These are phyloP conservation scores for Trichonephila inaurata DNA, from an alignment of 1,140 invertebrate species.

Conservation along the genomic window DNA sequence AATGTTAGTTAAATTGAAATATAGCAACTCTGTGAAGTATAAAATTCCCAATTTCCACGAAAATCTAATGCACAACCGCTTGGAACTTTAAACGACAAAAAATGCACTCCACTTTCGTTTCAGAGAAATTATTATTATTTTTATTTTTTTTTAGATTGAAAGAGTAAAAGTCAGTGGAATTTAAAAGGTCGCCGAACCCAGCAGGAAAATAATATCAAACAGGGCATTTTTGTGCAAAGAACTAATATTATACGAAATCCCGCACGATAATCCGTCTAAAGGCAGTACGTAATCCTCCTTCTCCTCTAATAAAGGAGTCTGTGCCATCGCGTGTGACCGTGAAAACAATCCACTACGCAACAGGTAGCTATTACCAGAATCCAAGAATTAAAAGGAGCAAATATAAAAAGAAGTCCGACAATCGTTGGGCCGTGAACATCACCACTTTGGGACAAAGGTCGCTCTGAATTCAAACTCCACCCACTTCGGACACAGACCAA, in stretches of 20 bases:
- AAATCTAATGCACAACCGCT: too few relatives aligned
- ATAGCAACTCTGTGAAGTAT: too few relatives aligned
- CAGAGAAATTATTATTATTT: neutral
- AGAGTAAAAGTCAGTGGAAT: neutral
- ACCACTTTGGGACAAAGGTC: slow-evolving; percentile 58
- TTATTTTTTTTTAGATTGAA: neutral
- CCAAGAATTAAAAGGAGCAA: neutral
- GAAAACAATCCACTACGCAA: neutral
- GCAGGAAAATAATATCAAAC: neutral
- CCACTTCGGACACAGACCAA: slow-evolving; percentile 36
- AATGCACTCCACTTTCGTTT: neutral
- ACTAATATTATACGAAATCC: neutral
- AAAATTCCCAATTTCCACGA: too few relatives aligned
- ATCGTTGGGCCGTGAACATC: slow-evolving; percentile 62
- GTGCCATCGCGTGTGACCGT: slow-evolving; percentile 60
- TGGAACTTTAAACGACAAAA: neutral
- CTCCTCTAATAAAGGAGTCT: neutral
- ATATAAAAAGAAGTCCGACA: slow-evolving; percentile 44
- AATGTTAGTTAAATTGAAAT: too few relatives aligned
- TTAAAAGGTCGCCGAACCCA: neutral
- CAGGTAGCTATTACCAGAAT: neutral
- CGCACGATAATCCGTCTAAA: slow-evolving; percentile 54
- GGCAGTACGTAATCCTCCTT: neutral
- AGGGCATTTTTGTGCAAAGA: neutral
- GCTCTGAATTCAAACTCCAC: slow-evolving; percentile 12